A percentile compares a stretch with the other conserved stretches of the same genome.
These are phyloP conservation scores for Conopomorpha cramerella DNA, from an alignment of 1,140 invertebrate genomes.

Conservation along the genomic window DNA sequence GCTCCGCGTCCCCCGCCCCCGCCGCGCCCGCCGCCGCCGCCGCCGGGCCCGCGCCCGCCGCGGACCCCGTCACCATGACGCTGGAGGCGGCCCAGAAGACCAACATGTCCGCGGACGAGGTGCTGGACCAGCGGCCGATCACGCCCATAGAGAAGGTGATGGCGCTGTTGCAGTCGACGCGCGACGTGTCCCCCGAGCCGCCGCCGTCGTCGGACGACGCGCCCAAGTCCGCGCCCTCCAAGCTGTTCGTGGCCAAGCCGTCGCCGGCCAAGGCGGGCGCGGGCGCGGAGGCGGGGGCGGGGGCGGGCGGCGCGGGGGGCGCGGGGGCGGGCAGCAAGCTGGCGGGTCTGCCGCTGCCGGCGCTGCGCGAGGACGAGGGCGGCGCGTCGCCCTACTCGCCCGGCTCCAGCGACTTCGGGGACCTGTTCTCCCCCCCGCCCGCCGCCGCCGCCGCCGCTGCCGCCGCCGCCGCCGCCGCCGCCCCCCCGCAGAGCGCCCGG, in stretches of 20 bases:
- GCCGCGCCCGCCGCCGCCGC: constrained; percentile 64
- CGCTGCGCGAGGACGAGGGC: constrained; percentile 65
- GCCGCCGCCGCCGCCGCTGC: constrained; percentile 10
- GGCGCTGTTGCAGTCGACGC: constrained; percentile 43
- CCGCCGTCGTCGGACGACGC: constrained; percentile 30
- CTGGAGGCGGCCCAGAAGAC: constrained; percentile 54
- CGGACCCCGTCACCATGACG: constrained; percentile 25
- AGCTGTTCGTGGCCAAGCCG: constrained; percentile 55
- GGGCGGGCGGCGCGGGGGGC: constrained; percentile 26
- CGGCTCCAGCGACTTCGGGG: constrained; percentile 81
- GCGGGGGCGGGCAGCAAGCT: constrained; percentile 33
- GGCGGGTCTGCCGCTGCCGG: constrained; percentile 28
- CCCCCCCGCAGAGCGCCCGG: constrained; percentile 32
- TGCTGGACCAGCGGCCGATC: constrained; percentile 39
- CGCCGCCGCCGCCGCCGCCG: constrained; percentile 5
- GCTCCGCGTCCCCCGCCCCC: constrained; percentile 63
- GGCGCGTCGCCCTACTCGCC: constrained; percentile 83
- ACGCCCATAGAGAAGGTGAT: constrained; percentile 49
- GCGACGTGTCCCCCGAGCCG: constrained; percentile 51
- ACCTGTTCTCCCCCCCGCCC: constrained; percentile 81
- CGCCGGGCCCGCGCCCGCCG: constrained; percentile 39
- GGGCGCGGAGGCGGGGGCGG: constrained; percentile 57
- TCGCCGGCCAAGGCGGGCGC: constrained; percentile 60
- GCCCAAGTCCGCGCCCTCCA: constrained; percentile 24
- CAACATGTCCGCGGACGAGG: constrained; percentile 52